These are phyloP conservation scores for Chaetorhynchus papuensis DNA, from an alignment of 2,113 vertebrate species.

Conservation along the genomic window DNA sequence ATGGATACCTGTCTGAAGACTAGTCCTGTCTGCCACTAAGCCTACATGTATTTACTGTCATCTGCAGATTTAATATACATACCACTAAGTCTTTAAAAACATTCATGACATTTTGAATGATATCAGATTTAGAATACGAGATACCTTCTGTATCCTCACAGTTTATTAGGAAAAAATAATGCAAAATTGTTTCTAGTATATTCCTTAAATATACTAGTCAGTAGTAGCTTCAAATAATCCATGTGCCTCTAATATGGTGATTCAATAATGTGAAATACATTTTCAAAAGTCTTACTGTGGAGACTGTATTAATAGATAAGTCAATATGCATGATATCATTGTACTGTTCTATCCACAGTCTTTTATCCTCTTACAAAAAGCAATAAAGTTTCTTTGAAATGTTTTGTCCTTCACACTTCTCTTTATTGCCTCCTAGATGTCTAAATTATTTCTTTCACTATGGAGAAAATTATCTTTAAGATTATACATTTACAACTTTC, in stretches of 20 bases:
- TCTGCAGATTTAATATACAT: neutral
- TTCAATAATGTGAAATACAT: neutral
- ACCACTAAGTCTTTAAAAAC: neutral
- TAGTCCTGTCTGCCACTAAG: neutral
- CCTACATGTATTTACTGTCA: neutral
- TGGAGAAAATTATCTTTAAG: neutral
- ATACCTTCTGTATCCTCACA: neutral
- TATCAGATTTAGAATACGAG: neutral
- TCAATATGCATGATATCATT: neutral
- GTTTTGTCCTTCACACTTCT: neutral
- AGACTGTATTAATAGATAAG: neutral
- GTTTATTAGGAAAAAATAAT: neutral
- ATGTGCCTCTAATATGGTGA: neutral
- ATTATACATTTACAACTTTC: neutral
- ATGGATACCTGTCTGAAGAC: neutral
- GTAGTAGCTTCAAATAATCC: neutral
- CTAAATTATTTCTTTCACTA: neutral
- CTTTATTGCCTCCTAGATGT: neutral
- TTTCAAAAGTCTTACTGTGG: neutral
- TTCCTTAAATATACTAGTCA: neutral
- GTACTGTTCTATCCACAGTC: neutral
- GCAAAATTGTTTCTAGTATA: neutral
- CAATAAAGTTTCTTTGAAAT: neutral
- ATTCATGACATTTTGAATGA: neutral
- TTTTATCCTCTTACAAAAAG: neutral